Evolutionary conservation across 2,113 vertebrate genomes (phyloP), one percentile per base, ranked within the genome.

Genomic region (Amphilophus citrinellus): DNA sequence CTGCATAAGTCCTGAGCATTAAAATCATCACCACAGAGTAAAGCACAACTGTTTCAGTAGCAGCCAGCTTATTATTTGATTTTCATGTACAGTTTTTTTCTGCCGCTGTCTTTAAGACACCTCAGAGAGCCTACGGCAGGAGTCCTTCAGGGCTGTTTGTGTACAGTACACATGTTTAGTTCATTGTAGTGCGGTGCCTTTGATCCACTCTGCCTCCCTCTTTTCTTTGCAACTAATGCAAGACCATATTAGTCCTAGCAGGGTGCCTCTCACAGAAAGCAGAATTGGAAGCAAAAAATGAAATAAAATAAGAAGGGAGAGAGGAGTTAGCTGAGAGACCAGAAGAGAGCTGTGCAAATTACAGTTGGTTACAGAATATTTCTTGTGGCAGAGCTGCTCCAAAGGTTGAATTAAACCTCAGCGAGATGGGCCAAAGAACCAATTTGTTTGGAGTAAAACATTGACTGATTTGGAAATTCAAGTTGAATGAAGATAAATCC

Each of bases 231-330:
- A 14, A 47, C 80, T 61, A 76, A 75, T 44, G 85, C 84, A 80
- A 37, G 86, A 82, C 61, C 78, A 59, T 75, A 77, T 83, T 80
- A 65, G 77, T 66, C 88, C 60, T 83, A 81, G 81, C 79, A 80
- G 84, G 80, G 61, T 0, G 73, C 60, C 77, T 44, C 75, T 78
- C 83, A 66, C 61, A 61, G 17, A 17, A 59, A 80, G 22, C 59
- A 18, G 47, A 56, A 73, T 35, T 56, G 27, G 27, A 27, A 73
- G 5, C 0, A 47, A n/a, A 56, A 56, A 56, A 56, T 32, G 53
- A 63, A 30, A 68, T 44, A 20, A 53, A 17, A 53, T 32, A 32
- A 32, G 24, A 53, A 50, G 27, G 6, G 0, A 56, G 27, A 9
- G 22, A n/a, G 42, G 22, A n/a, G 15, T 15, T n/a, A 44, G 44